Base-by-base conservation (phyloP, 2,797 vertebrate species). In the Rhinatrema bivittatum region DNA sequence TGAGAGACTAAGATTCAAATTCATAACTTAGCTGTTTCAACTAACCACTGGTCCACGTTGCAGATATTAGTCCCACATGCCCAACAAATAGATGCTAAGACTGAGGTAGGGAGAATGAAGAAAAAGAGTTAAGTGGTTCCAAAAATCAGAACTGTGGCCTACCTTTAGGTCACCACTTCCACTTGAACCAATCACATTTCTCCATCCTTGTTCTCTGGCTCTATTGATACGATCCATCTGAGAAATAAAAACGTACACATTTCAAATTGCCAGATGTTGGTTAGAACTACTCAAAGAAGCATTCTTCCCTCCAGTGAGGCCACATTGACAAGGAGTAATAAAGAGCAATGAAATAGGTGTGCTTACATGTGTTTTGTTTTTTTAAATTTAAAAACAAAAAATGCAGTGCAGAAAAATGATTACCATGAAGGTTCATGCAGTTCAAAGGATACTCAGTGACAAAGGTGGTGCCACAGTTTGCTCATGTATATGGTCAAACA, bases 171-270 rank as follows among this genome's bases (percentile, higher is more conserved):
- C 82, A 56, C 74, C 78, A 65, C 89, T 65, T 68, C 84, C 94
- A 64, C 91, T 86, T 30, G 90, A 90, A 67, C 87, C 88, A 52
- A 93, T 77, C 30, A 94, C 91, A 53, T 89, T 89, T 41, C 85
- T 91, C 96, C 96, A 99, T 58, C 96, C 96, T 81, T 95, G 93
- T 45, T 99, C 96, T 70, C 92, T 85, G 43, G 94, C 93, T 73
- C 90, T 88, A 68, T 98, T 95, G 78, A 97, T 92, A 49, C 84
- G 86, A 65, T 86, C 91, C 58, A 97, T 78, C 96, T 85, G 61
- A 57, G 30, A 52, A 49, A 49, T 11, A 18, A 66, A 65, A 70
- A 37, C 69, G 65, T 64, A 41, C 72, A 69, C 4, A 62, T 7
- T 29, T 11, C 22, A 39, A 38, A 20, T 5, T 7, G 7, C 46